Conservation (phyloP, 2,113 vertebrate genomes). For the Pterophyllum scalare region DNA sequence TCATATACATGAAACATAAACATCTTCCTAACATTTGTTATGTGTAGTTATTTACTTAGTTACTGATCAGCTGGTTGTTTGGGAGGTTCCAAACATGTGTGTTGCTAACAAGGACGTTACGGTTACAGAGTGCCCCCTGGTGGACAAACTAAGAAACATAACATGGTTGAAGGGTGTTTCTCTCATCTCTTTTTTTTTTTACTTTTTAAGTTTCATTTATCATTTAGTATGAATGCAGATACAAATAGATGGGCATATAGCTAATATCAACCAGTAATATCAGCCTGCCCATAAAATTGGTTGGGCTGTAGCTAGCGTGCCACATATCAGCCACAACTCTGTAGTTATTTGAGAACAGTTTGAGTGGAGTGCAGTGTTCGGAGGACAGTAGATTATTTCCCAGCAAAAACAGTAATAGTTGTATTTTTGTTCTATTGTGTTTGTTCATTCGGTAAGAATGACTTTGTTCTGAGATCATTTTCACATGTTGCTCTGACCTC, state of each 20-base stretch:
- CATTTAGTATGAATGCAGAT: neutral
- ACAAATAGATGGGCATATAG: neutral
- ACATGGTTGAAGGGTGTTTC: no score
- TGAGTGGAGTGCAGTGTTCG: neutral
- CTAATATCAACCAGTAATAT: neutral
- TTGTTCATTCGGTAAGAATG: neutral
- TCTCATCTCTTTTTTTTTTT: no score
- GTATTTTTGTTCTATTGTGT: neutral
- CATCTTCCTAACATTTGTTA: no score
- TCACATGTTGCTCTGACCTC: neutral
- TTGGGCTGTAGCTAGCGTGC: neutral
- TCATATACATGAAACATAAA: no score
- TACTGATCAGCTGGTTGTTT: no score
- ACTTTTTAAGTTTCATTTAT: neutral
- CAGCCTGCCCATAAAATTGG: rapidly evolving
- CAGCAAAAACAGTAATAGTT: neutral
- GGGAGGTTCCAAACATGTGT: no score
- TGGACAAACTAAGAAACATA: no score
- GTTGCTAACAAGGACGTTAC: no score
- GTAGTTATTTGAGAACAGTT: neutral
- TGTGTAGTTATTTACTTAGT: no score
- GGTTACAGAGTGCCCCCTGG: no score
- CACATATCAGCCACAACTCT: neutral
- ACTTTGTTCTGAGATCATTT: neutral
- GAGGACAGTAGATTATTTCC: neutral